Conservation (phyloP, 2,888 invertebrate species). For the Notodonta ziczac region DNA sequence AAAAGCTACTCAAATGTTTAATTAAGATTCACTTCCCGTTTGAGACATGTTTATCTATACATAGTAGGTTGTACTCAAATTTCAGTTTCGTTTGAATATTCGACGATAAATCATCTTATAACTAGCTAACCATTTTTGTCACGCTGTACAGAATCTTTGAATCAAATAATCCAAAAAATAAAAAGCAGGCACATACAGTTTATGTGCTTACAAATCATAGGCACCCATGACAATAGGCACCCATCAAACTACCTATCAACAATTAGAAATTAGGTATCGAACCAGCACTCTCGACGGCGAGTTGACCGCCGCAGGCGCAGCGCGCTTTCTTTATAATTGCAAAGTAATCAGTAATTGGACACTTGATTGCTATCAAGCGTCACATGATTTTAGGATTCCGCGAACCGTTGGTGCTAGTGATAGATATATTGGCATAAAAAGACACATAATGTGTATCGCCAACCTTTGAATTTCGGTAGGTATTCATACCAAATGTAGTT, state of each 20-base stretch:
- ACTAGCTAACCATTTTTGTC: no score
- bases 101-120: no score
- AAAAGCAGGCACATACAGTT: not conserved
- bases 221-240: not conserved
- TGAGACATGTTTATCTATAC: no score
- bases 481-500: no score
- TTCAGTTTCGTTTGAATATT: no score
- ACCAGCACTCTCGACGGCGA: conserved; percentile 24
- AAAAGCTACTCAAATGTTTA: no score
- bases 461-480: no score
- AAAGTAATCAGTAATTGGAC: conserved; percentile 19
- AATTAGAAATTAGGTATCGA: conserved; percentile 16
- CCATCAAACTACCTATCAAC: conserved; percentile 1
- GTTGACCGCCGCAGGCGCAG: conserved; percentile 23
- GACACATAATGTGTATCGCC: no score
- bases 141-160: no score
- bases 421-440: not conserved
- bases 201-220: not conserved
- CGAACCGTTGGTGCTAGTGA: not conserved
- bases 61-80: no score
- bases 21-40: no score
- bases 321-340: conserved; percentile 46
- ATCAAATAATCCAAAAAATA: no score
- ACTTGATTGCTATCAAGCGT: conserved; percentile 11
- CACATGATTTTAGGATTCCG: conserved; percentile 11